Evolutionary conservation across 2,113 vertebrate species (phyloP).

Genomic region (Mesoclemmys tuberculata): DNA sequence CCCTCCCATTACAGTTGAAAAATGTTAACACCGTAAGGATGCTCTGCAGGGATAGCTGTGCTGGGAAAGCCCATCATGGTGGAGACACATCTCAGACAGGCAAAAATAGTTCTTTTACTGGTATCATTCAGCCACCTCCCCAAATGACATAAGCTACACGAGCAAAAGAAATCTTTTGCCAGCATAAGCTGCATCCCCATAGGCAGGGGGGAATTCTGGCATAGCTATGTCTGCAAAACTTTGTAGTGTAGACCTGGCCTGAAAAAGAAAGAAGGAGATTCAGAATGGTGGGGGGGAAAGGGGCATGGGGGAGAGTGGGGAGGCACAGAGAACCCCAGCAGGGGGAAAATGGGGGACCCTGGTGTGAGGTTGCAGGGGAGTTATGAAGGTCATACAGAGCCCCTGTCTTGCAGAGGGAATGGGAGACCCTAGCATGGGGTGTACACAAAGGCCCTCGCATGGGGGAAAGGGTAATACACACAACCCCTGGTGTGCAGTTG

Average conservation of each 20-base stretch:
- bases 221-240: background rate
- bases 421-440: background rate
- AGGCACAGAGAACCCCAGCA: background rate
- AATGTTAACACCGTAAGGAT: background rate
- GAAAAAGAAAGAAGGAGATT: background rate
- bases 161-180: background rate
- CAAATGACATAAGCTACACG: background rate
- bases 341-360: background rate
- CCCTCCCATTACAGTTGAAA: background rate
- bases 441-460: background rate
- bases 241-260: background rate
- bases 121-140: background rate
- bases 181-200: background rate
- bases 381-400: background rate
- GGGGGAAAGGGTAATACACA: background rate
- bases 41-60: background rate
- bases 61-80: background rate
- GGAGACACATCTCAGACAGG: background rate
- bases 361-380: background rate
- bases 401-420: background rate
- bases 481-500: background rate
- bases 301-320: background rate
- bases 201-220: background rate
- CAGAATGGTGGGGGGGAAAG: background rate
- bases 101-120: background rate